These are phyloP conservation scores for Panurus biarmicus DNA, from an alignment of 2,113 vertebrate genomes.

Conservation along the genomic window DNA sequence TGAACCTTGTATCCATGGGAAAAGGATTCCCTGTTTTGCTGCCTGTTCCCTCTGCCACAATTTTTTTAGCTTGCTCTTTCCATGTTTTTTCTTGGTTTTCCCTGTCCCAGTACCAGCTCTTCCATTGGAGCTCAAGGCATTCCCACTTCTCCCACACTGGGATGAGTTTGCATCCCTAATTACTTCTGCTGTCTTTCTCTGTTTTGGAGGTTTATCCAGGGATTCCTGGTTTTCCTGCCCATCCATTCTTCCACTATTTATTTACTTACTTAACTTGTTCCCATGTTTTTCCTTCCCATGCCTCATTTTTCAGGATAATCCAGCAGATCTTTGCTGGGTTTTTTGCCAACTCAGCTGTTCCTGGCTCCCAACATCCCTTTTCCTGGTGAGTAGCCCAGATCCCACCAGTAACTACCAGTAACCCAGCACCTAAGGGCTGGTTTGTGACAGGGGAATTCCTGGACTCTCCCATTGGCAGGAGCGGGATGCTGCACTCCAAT, in stretches of 20 bases:
- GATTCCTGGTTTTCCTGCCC: neutral
- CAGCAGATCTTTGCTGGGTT: slow-evolving; percentile 96
- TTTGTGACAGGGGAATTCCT: neutral
- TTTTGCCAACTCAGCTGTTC: slow-evolving; percentile 87
- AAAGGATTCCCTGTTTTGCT: neutral
- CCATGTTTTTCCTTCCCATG: too few species aligned
- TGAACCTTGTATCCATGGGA: neutral
- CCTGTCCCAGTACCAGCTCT: neutral
- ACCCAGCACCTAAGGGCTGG: neutral
- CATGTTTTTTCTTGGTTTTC: neutral
- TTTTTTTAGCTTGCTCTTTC: neutral
- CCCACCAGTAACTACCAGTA: neutral
- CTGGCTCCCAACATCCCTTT: slow-evolving; percentile 83
- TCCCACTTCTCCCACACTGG: neutral
- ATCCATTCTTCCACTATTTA: accelerated
- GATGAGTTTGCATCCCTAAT: neutral
- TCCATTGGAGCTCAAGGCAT: neutral
- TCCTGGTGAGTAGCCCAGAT: slow-evolving; percentile 80
- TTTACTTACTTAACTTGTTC: neutral
- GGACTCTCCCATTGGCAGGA: slow-evolving; percentile 67
- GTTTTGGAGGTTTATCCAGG: neutral
- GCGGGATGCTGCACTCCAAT: slow-evolving; percentile 94
- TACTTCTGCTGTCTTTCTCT: neutral
- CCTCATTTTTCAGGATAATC: slow-evolving; percentile 78
- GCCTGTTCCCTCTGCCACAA: neutral